Percentiles rank a stretch among this genome's conserved stretches.
phyloP scores from a whole-genome alignment of 2,888 invertebrate genomes.

The Chirona hameri region DNA sequence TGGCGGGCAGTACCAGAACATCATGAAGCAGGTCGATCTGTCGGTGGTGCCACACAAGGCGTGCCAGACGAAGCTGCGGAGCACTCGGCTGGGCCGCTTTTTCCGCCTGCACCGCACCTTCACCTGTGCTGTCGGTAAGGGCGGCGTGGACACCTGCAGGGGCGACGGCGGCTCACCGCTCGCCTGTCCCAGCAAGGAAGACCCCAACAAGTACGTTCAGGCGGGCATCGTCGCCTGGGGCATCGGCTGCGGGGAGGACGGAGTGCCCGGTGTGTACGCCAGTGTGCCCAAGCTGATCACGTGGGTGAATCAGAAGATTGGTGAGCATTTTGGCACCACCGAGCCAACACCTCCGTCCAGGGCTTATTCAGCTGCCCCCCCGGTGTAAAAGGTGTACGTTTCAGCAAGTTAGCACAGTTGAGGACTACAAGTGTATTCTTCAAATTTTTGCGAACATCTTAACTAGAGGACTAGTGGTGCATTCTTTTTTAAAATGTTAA shows the following conservation, averaged over 20 bases:
- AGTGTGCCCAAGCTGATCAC: constrained; percentile 62
- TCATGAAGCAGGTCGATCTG: constrained; percentile 69
- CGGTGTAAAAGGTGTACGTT: too few relatives aligned
- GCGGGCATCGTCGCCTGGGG: constrained; percentile 85
- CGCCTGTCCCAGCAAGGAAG: constrained; percentile 58
- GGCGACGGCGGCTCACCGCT: constrained; percentile 79
- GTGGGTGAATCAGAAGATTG: constrained; percentile 58
- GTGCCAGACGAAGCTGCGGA: constrained; percentile 35
- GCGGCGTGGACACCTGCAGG: constrained; percentile 67
- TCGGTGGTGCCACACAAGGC: constrained; percentile 56
- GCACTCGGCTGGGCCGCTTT: constrained; percentile 36
- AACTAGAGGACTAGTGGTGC: too few relatives aligned
- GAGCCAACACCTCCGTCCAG: too few relatives aligned
- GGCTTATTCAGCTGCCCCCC: too few relatives aligned
- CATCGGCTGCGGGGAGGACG: constrained; percentile 70
- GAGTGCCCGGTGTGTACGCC: constrained; percentile 75
- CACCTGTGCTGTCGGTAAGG: constrained; percentile 38
- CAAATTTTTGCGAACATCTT: too few relatives aligned
- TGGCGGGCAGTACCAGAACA: constrained; percentile 62
- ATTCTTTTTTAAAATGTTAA: too few relatives aligned
- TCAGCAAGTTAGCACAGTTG: too few relatives aligned
- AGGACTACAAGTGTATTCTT: too few relatives aligned
- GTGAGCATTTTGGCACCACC: too few relatives aligned
- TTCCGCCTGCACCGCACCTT: constrained; percentile 37
- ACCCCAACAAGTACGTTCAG: constrained; percentile 47